Evolutionary conservation across 2,797 vertebrate species (phyloP).

Genomic region (Limnodromus scolopaceus): DNA sequence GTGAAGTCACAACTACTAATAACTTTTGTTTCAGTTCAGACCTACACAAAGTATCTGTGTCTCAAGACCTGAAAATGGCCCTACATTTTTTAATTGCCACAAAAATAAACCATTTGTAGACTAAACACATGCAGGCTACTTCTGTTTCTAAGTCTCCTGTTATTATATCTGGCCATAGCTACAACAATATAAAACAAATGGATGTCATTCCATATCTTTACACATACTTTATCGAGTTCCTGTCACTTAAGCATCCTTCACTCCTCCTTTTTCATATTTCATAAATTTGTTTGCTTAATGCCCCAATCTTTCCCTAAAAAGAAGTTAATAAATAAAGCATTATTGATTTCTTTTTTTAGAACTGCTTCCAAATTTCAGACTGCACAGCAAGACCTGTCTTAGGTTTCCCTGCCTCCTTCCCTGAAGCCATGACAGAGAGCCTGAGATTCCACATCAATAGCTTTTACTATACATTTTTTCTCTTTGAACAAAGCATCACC

Average conservation of each 20-base stretch:
- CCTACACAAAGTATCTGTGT: neutral
- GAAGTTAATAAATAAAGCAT: neutral
- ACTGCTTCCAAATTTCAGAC: neutral
- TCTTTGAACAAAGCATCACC: constrained; percentile 60
- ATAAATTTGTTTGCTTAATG: neutral
- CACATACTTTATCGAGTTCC: constrained; percentile 49
- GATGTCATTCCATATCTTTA: constrained; percentile 54
- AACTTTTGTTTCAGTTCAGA: neutral
- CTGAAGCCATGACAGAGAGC: neutral
- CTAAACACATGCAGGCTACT: constrained; percentile 15
- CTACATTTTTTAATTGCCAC: constrained; percentile 50
- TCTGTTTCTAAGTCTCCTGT: constrained; percentile 30
- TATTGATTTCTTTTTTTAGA: neutral
- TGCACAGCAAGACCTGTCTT: neutral
- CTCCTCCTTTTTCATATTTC: neutral
- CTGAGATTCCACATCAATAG: constrained; percentile 7
- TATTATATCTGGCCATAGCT: constrained; percentile 55
- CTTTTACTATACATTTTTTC: constrained; percentile 8
- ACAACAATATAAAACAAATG: constrained; percentile 52
- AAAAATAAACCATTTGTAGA: constrained; percentile 49
- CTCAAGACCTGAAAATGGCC: neutral
- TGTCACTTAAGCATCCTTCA: neutral
- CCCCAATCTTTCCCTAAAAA: neutral
- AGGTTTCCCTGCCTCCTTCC: neutral
- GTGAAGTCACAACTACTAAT: neutral